phyloP scores from a whole-genome alignment of 2,113 vertebrate species.

The Isurus oxyrinchus region DNA sequence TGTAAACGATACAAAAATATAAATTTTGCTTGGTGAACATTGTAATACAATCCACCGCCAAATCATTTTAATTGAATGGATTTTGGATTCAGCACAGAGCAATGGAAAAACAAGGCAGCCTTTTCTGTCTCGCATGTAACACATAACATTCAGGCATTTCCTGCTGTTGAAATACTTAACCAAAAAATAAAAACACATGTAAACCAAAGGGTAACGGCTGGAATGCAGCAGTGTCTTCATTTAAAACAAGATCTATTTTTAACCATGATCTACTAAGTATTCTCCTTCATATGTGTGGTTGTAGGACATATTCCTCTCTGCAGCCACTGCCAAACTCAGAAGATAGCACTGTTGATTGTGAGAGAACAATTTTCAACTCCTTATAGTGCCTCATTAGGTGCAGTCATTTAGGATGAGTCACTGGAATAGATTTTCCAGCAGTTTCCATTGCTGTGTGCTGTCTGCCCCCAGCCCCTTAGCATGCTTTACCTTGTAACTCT shows the following conservation, averaged over 20 bases:
- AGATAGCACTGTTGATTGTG: background rate
- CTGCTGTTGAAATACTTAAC: conserved; percentile 5
- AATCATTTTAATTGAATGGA: background rate
- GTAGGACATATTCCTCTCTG: background rate
- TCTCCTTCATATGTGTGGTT: background rate
- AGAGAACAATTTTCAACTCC: background rate
- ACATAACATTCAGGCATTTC: background rate
- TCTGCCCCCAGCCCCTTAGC: background rate
- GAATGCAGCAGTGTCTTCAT: background rate
- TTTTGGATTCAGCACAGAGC: background rate
- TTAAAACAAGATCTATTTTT: background rate
- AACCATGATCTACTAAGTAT: background rate
- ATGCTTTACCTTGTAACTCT: background rate
- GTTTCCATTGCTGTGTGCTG: background rate
- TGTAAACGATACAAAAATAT: background rate
- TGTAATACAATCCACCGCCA: background rate
- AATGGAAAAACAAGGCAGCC: background rate
- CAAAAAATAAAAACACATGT: background rate
- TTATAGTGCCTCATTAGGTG: background rate
- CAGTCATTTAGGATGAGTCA: background rate
- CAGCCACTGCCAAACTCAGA: background rate
- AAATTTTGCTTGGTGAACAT: background rate
- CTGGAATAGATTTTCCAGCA: background rate
- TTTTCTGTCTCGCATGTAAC: background rate
- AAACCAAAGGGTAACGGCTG: background rate